phyloP scores from a whole-genome alignment of 1,140 invertebrate species.

The Aphis craccivora region DNA sequence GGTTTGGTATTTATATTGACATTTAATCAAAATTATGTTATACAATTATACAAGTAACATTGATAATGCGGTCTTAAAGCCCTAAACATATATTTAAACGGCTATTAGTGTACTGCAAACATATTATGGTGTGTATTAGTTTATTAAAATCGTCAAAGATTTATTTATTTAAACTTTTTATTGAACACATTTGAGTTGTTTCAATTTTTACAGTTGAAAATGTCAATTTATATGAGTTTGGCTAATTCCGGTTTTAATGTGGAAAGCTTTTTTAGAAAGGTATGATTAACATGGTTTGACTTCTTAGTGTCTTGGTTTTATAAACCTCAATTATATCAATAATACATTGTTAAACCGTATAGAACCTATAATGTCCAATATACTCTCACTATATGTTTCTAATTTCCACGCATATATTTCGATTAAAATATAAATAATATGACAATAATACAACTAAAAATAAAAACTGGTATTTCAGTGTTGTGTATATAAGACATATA shows the following conservation, averaged over 20 bases:
- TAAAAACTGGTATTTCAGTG: background rate
- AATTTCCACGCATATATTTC: background rate
- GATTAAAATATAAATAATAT: background rate
- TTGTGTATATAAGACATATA: background rate
- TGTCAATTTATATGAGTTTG: background rate
- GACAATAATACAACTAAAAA: background rate
- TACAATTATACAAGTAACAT: background rate
- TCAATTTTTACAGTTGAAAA: background rate
- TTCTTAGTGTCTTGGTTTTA: background rate
- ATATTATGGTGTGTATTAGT: background rate
- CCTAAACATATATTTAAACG: background rate
- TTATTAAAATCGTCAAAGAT: background rate
- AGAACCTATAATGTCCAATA: background rate
- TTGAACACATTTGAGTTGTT: background rate
- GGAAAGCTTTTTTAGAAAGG: background rate
- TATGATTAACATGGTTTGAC: background rate
- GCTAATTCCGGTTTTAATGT: background rate
- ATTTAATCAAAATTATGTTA: background rate
- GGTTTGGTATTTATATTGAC: background rate
- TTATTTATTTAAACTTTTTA: conserved; percentile 12
- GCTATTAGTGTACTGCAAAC: background rate
- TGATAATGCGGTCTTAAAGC: background rate
- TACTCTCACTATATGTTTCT: background rate
- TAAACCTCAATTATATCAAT: background rate
- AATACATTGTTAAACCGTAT: background rate